Evolutionary conservation across 2,888 invertebrate genomes (phyloP), one percentile per base, ranked within the genome.

Genomic region (Amblyjoppa fuscipennis): DNA sequence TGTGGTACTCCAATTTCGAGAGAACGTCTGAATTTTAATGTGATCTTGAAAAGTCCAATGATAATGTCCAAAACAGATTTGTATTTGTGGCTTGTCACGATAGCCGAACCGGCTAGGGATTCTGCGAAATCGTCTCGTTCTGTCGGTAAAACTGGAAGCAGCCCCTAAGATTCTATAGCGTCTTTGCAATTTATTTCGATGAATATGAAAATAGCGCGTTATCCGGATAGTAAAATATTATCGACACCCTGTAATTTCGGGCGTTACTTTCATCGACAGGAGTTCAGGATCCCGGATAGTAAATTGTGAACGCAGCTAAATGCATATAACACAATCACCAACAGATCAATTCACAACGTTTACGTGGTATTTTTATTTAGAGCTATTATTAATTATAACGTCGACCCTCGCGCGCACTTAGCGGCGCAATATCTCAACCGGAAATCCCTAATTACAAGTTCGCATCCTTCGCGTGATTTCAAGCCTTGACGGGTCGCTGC

Each of bases 101-200:
- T 31, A 31, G 28, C 34, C 34, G 34, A 34, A 7, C 34, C 34
- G 6, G 5, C 34, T 34, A 34, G 34, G 34, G 34, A 34, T 34
- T 34, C 34, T 34, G 6, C 34, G 6, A 34, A 34, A 41, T 41
- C 41, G 41, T 5, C 11, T 41, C 2, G 41, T 11, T 11, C 11
- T 1, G 11, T 3, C 11, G 9, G 16, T 49, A 49, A 16, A 49
- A 49, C 0, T 51, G n/a, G 13, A 11, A 45, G 20, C 49, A 49
- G 41, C 11, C 11, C 11, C 41, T 7, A 11, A 11, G n/a, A 82
- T 90, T 91, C 90, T 81, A 88, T 91, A 91, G 89, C 85, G 84
- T 86, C 81, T 75, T 87, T 89, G 88, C 90, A 89, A 90, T 93
- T 93, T 93, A 93, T 93, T 93, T 90, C 90, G 88, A 91, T 92